phyloP scores from a whole-genome alignment of 30 jellyfish, hydroid and myxozoan species.

The Hydractinia echinata region DNA sequence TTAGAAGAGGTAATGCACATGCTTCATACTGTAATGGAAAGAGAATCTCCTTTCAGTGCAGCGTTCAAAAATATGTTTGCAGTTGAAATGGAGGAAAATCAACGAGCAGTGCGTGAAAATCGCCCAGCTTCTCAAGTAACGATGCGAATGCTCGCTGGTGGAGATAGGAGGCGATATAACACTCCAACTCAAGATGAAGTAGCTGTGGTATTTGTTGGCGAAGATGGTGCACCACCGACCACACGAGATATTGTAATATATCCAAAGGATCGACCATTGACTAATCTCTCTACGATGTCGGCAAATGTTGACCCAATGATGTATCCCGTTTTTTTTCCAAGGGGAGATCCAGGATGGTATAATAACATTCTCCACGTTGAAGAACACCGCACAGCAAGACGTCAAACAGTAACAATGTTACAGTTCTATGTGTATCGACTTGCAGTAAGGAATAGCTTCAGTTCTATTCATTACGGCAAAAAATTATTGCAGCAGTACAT shows the following conservation, averaged over 20 bases:
- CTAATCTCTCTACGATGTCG: too few species aligned
- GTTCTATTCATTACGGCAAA: constrained; percentile 3
- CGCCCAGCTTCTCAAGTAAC: neutral
- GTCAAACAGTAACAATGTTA: neutral
- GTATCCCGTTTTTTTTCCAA: too few species aligned
- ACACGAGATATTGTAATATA: constrained; percentile 51
- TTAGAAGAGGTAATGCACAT: neutral
- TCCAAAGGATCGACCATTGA: constrained; percentile 18
- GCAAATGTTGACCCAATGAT: too few species aligned
- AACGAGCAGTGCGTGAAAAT: neutral
- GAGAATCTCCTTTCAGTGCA: too few species aligned
- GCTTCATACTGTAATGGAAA: too few species aligned
- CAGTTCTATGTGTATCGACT: too few species aligned
- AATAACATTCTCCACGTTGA: constrained; percentile 6
- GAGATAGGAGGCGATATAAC: constrained; percentile 9
- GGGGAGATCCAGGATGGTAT: too few species aligned
- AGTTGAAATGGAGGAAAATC: too few species aligned
- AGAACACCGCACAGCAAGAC: constrained; percentile 13
- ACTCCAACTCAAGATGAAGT: constrained; percentile 41
- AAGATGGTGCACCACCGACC: neutral
- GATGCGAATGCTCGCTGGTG: constrained; percentile 15
- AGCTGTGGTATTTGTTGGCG: constrained; percentile 62
- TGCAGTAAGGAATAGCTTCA: constrained; percentile 6
- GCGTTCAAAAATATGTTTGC: too few species aligned
- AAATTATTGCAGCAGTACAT: too few species aligned